Evolutionary conservation across 2,113 vertebrate genomes (phyloP), one percentile per base, ranked within the genome.

Genomic region (Ammodytes dubius): DNA sequence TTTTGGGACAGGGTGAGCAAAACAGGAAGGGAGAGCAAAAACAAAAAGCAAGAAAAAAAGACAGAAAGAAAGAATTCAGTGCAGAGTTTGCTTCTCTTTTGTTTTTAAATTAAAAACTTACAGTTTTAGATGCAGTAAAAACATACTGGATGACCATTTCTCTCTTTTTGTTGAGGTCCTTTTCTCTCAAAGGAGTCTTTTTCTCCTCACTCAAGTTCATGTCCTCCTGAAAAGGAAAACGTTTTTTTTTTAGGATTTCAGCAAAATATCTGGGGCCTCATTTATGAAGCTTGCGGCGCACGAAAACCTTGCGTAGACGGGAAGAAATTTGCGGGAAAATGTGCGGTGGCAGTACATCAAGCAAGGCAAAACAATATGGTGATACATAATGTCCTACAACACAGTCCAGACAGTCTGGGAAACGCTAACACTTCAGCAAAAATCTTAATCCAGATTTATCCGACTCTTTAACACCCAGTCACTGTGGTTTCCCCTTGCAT

Each of bases 131-230:
- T 86, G 97, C 96, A 85, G 97, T 95, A 85, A 96, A 97, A 74
- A 99, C 94, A 89, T 99, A 99, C 90, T 97, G 98, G 93, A 97
- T 94, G 91, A 99, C 97, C 98, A 99, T 99, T 93, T 99, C 97
- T 88, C 96, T 97, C 91, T 99, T 99, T 53, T 93, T 98, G 90
- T 91, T 94, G 64, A 99, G 95, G 92, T 99, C 97, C 70, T 99
- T 99, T 88, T 98, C 96, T 88, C 98, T 95, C 90, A 99, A 91
- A 70, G 98, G 98, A 89, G 96, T 94, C 92, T 98, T 99, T 91
- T 97, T 97, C 77, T 99, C 98, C 93, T 99, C 98, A 91, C 97
- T 99, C 94, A 99, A 95, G 94, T 99, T 99, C 98, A 99, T 99
- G 94, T 99, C 98, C 95, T 99, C 98, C 98, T 99, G 91, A 17